These are phyloP conservation scores for Telmatherina bonti DNA, from an alignment of 2,797 vertebrate genomes.

Conservation along the genomic window DNA sequence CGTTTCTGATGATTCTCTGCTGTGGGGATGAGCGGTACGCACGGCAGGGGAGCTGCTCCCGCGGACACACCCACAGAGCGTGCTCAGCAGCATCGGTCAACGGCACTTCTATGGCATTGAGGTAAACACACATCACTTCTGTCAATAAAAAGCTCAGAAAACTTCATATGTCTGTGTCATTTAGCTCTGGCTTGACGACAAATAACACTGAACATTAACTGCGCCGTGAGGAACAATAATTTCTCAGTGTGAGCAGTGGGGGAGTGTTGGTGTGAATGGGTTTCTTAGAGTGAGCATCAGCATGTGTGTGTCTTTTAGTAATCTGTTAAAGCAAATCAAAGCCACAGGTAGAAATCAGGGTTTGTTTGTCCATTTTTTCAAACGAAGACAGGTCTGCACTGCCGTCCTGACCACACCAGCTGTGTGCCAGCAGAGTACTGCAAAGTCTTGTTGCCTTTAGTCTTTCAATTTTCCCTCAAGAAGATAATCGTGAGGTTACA, in stretches of 20 bases:
- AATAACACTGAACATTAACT: neutral
- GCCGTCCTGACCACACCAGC: neutral
- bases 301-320: slow-evolving; percentile 17
- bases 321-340: slow-evolving; percentile 15
- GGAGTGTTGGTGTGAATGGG: neutral
- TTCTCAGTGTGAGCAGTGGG: neutral
- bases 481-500: neutral
- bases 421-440: neutral
- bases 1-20: slow-evolving; percentile 86
- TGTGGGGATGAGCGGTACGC: slow-evolving; percentile 81
- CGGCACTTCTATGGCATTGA: slow-evolving; percentile 84
- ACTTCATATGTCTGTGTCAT: neutral
- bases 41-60: slow-evolving; percentile 75
- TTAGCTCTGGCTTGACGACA: neutral
- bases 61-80: slow-evolving; percentile 67
- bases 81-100: slow-evolving; percentile 79
- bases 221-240: slow-evolving; percentile 8
- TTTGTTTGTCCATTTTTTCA: slow-evolving; percentile 15
- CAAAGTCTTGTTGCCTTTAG: slow-evolving; percentile 4
- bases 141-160: neutral
- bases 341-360: neutral
- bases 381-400: neutral
- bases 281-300: slow-evolving; percentile 20
- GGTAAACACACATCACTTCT: slow-evolving; percentile 68
- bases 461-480: neutral